Conservation (phyloP, 2,888 invertebrate species). For the Galerucella nymphaeae region DNA sequence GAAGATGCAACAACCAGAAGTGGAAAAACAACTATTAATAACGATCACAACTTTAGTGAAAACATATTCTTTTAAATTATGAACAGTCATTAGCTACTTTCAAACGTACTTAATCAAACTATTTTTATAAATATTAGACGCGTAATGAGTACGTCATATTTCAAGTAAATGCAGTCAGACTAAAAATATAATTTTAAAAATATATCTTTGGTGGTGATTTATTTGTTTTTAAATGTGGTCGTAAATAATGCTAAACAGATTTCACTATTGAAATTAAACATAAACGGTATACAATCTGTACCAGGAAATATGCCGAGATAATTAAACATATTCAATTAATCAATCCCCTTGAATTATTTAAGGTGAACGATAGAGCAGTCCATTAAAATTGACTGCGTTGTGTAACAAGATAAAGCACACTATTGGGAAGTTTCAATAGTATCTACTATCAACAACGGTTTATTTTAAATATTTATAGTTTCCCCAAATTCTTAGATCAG, state of each 20-base stretch:
- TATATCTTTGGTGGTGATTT: slow-evolving; percentile 27
- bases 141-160: slow-evolving; percentile 27
- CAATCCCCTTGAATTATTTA: background rate
- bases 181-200: slow-evolving; percentile 25
- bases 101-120: slow-evolving; percentile 31
- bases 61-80: slow-evolving; percentile 23
- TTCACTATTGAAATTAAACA: slow-evolving; percentile 30
- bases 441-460: background rate
- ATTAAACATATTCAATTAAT: slow-evolving; percentile 16
- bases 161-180: slow-evolving; percentile 15
- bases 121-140: slow-evolving; percentile 31
- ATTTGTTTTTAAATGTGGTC: slow-evolving; percentile 25
- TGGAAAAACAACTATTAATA: background rate
- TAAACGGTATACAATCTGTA: background rate
- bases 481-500: no score
- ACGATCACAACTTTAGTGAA: background rate
- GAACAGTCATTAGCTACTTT: slow-evolving; percentile 23
- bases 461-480: background rate
- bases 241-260: slow-evolving; percentile 27
- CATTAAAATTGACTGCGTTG: background rate
- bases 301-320: slow-evolving; percentile 18
- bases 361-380: background rate
- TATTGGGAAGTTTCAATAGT: background rate
- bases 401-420: background rate
- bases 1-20: background rate